phyloP scores from a whole-genome alignment of 2,113 vertebrate genomes.

The Loxodonta africana region DNA sequence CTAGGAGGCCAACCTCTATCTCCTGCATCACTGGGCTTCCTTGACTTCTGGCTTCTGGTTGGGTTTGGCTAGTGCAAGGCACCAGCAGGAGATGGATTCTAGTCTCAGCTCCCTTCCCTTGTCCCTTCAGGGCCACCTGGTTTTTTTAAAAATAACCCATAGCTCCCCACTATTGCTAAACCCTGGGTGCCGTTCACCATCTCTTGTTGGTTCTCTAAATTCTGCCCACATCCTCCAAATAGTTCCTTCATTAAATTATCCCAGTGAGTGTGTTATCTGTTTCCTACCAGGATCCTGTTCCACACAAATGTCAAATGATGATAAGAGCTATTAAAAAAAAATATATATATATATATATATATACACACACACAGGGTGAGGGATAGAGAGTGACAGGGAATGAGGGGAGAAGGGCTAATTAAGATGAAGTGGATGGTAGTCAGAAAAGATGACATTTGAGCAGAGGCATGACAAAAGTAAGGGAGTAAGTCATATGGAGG shows the following conservation, averaged over 20 bases:
- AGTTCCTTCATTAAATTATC: conserved; percentile 52
- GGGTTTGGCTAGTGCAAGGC: neutral
- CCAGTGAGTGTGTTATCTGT: conserved; percentile 37
- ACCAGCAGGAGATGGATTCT: neutral
- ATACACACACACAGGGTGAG: neutral
- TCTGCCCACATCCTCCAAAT: conserved; percentile 47
- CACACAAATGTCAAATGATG: conserved; percentile 27
- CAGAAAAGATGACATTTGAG: conserved; percentile 38
- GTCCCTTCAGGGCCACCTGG: neutral
- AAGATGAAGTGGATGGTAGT: neutral
- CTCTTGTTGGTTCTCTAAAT: conserved; percentile 6
- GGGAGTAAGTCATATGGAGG: neutral
- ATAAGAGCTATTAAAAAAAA: neutral
- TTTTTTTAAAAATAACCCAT: conserved; percentile 46
- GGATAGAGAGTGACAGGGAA: neutral
- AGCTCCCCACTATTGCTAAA: neutral
- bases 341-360: neutral
- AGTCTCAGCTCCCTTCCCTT: neutral
- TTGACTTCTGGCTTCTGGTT: conserved; percentile 10
- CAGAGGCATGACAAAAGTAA: neutral
- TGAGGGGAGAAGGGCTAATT: neutral
- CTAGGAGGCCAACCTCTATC: neutral
- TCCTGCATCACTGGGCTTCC: neutral
- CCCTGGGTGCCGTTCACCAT: neutral
- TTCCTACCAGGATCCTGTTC: conserved; percentile 50